Conservation (phyloP, 2,888 invertebrate species). For the Nemapogon koenigi region DNA sequence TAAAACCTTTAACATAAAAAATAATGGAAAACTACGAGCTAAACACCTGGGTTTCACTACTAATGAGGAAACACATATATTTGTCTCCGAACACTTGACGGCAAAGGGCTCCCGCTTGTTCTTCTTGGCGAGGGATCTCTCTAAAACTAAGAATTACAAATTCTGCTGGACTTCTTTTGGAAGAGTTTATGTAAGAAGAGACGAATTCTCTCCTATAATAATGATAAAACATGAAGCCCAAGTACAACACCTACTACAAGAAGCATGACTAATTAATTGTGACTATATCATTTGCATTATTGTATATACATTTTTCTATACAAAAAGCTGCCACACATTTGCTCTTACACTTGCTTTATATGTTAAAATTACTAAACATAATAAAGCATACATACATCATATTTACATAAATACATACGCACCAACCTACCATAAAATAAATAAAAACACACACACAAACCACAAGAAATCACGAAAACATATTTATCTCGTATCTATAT, state of each 20-base stretch:
- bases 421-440: not conserved
- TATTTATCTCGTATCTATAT: no score
- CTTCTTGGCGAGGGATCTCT: constrained; percentile 17
- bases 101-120: constrained; percentile 16
- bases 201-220: constrained; percentile 15
- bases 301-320: not conserved
- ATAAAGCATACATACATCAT: no score
- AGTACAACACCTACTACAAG: constrained; percentile 7
- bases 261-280: not conserved
- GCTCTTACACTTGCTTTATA: not conserved
- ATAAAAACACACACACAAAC: not conserved
- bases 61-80: constrained; percentile 16
- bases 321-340: not conserved
- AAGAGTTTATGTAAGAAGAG: constrained; percentile 16
- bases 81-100: constrained; percentile 17
- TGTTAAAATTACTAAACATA: no score
- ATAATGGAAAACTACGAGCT: constrained; percentile 15
- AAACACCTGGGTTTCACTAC: constrained; percentile 17
- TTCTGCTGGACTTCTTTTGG: constrained; percentile 18
- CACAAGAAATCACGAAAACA: not conserved
- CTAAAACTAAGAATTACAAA: constrained; percentile 13
- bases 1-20: constrained; percentile 16
- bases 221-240: constrained; percentile 13
- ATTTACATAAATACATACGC: not conserved
- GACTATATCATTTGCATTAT: not conserved